These are phyloP conservation scores for Chymomyza costata DNA, from an alignment of 1,140 invertebrate species.

Conservation along the genomic window DNA sequence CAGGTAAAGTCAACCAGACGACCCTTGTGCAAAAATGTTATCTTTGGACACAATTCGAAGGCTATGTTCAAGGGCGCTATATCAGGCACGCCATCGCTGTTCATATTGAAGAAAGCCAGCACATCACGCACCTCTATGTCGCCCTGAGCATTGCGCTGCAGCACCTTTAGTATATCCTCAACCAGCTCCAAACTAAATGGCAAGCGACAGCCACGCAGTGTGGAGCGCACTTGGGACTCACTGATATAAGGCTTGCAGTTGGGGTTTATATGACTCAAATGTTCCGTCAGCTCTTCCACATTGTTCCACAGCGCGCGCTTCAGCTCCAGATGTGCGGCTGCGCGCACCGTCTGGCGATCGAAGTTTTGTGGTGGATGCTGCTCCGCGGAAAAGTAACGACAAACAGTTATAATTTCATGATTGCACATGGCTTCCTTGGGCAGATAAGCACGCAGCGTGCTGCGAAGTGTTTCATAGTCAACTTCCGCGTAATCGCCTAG, in stretches of 20 bases:
- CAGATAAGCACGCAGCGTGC: constrained; percentile 77
- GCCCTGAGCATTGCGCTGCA: constrained; percentile 79
- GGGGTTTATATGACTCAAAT: constrained; percentile 80
- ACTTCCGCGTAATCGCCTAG: constrained; percentile 38
- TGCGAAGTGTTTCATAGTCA: constrained; percentile 77
- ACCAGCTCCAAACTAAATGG: constrained; percentile 82
- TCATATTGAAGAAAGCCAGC: constrained; percentile 63
- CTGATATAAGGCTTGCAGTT: constrained; percentile 77
- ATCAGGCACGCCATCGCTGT: constrained; percentile 48
- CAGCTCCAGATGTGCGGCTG: constrained; percentile 82
- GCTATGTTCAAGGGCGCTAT: constrained; percentile 68
- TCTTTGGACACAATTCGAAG: constrained; percentile 68
- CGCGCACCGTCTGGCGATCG: constrained; percentile 75
- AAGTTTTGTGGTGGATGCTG: constrained; percentile 75
- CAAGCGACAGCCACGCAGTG: constrained; percentile 80
- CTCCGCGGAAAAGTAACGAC: constrained; percentile 79
- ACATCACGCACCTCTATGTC: constrained; percentile 76
- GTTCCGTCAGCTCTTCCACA: constrained; percentile 80
- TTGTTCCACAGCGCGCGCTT: constrained; percentile 83
- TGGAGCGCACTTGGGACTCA: constrained; percentile 78
- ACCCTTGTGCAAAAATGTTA: constrained; percentile 65
- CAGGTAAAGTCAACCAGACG: constrained; percentile 61
- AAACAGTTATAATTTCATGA: constrained; percentile 86
- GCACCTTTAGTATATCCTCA: constrained; percentile 81
- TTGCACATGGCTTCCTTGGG: constrained; percentile 82